These are phyloP conservation scores for Malthinus seriepunctatus DNA, from an alignment of 2,888 invertebrate species.

Conservation along the genomic window DNA sequence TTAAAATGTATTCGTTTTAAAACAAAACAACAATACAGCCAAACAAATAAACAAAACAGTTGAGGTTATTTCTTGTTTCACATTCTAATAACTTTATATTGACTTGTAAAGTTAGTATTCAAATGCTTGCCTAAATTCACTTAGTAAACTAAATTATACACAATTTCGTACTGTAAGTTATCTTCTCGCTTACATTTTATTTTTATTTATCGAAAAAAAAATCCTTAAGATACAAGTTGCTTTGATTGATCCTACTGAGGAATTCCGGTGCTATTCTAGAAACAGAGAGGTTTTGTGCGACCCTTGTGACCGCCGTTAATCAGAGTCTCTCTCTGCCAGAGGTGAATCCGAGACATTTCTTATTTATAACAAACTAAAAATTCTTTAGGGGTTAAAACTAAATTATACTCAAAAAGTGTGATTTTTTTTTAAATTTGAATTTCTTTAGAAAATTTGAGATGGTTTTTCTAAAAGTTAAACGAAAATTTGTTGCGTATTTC, in stretches of 20 bases:
- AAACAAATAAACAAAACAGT: conserved; percentile 4
- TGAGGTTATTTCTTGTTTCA: conserved; percentile 6
- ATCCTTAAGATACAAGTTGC: conserved; percentile 38
- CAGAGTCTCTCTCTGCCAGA: conserved; percentile 33
- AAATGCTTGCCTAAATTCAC: conserved; percentile 6
- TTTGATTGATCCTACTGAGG: conserved; percentile 41
- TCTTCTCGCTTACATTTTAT: not conserved
- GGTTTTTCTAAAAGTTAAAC: too few species aligned
- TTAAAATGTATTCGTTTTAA: conserved; percentile 4
- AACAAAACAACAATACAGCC: conserved; percentile 4
- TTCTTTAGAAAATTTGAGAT: too few species aligned
- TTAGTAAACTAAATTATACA: conserved; percentile 6
- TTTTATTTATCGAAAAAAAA: conserved; percentile 36
- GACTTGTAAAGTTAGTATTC: not conserved
- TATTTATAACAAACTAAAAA: conserved; percentile 25
- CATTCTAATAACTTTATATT: conserved; percentile 8
- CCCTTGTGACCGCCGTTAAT: conserved; percentile 38
- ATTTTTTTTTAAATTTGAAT: too few species aligned
- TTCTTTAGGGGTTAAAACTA: not conserved
- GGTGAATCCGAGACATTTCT: conserved; percentile 18
- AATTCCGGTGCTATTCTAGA: conserved; percentile 37
- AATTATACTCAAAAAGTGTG: too few species aligned
- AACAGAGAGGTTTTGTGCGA: conserved; percentile 37
- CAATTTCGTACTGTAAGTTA: conserved; percentile 1
- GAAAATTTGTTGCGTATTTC: too few species aligned